These are phyloP conservation scores for Ptyas mucosa DNA, from an alignment of 2,113 vertebrate species.

Conservation along the genomic window DNA sequence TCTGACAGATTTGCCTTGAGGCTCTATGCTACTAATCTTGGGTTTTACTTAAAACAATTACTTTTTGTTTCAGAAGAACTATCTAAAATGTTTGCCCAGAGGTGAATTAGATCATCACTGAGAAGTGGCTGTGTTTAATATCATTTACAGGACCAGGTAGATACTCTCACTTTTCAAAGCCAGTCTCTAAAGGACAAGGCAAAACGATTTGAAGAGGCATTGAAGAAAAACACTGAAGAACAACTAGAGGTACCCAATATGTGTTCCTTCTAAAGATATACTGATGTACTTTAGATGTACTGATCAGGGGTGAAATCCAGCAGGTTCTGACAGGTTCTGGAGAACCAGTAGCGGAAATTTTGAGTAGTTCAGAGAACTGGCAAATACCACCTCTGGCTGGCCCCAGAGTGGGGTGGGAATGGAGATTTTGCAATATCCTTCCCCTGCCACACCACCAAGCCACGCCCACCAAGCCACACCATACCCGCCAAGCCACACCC, in stretches of 20 bases:
- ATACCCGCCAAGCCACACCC: no score
- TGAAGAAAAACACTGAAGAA: slow-evolving; percentile 89
- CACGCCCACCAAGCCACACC: no score
- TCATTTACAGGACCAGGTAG: slow-evolving; percentile 87
- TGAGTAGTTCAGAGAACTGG: no score
- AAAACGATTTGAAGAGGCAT: slow-evolving; percentile 91
- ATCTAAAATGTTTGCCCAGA: background rate
- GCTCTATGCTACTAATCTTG: background rate
- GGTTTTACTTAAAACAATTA: background rate
- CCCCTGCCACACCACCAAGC: no score
- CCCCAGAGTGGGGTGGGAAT: no score
- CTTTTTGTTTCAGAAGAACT: background rate
- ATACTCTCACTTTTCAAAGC: slow-evolving; percentile 96
- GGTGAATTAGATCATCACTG: background rate
- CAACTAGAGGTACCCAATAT: slow-evolving; percentile 83
- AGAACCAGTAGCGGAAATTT: no score
- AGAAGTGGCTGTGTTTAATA: background rate
- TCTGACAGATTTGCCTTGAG: background rate
- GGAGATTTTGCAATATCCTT: no score
- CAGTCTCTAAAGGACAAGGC: slow-evolving; percentile 88
- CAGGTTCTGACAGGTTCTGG: no score
- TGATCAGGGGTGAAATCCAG: background rate
- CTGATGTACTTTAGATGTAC: background rate
- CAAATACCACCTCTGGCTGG: no score
- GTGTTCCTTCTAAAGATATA: background rate